A percentile compares a stretch with the other conserved stretches of the same genome.
Conservation (phyloP, 1,140 invertebrate genomes). For the Cherax quadricarinatus region DNA sequence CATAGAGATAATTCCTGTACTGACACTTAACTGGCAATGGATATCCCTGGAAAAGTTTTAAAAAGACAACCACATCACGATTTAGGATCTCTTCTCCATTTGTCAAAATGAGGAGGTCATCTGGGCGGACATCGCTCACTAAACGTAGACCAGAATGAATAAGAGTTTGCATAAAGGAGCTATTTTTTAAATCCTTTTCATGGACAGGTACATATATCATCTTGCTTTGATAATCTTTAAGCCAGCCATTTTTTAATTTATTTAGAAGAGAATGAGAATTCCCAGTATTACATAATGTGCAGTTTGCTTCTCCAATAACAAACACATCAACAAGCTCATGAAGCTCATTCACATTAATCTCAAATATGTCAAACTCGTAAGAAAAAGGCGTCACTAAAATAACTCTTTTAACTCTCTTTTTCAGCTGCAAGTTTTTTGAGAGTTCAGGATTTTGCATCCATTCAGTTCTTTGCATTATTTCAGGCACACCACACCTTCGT, state of each 20-base stretch:
- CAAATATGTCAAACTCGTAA: slow-evolving; percentile 60
- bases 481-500: slow-evolving; percentile 53
- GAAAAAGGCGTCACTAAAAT: slow-evolving; percentile 43
- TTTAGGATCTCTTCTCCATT: slow-evolving; percentile 50
- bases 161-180: slow-evolving; percentile 45
- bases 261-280: slow-evolving; percentile 25
- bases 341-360: slow-evolving; percentile 50
- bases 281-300: background rate
- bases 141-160: slow-evolving; percentile 47
- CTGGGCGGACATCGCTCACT: slow-evolving; percentile 62
- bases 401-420: slow-evolving; percentile 42
- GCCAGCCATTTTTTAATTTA: slow-evolving; percentile 55
- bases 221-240: slow-evolving; percentile 50
- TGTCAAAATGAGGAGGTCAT: slow-evolving; percentile 54
- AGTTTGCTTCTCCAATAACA: slow-evolving; percentile 53
- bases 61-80: slow-evolving; percentile 57
- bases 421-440: slow-evolving; percentile 47
- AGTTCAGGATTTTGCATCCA: slow-evolving; percentile 53
- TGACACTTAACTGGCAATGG: slow-evolving; percentile 57
- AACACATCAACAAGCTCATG: slow-evolving; percentile 52
- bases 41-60: slow-evolving; percentile 58
- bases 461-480: slow-evolving; percentile 15
- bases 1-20: slow-evolving; percentile 40
- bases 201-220: slow-evolving; percentile 57
- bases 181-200: slow-evolving; percentile 28